Evolutionary conservation across 2,113 vertebrate species (phyloP), one percentile per base, ranked within the genome.

Genomic region (Corythaeola cristata): DNA sequence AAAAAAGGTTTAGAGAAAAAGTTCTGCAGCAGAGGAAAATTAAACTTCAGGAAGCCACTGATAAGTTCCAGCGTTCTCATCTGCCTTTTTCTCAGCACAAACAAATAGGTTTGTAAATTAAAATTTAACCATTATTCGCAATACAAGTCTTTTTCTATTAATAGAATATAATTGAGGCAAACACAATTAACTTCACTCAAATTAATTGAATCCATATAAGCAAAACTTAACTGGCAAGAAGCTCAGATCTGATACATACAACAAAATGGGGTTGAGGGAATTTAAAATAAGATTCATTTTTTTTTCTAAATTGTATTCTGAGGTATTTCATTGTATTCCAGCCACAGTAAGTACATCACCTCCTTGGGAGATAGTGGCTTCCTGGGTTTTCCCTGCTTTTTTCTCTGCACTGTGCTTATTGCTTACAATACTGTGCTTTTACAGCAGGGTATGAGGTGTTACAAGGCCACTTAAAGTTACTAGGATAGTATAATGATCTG

Each of bases 41-140:
- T 58, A 98, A 97, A 85, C 93, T 99, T 68, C 98, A 98, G 95
- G 98, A 99, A 82, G 99, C 98, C n/a, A 99, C 99, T 35, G 98
- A 99, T 88, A 99, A 98, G 75, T 99, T 99, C 91, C 99, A 98
- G 67, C 98, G 97, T 96, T 98, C 97, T 59, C 98, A 99, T 88
- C 86, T 98, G 24, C 98, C 98, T 63, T 97, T 97, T 27, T 98
- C 98, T 82, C 98, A 98, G 75, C 98, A 97, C 76, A 98, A 76
- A 60, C 98, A 97, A 96, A 93, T 97, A 98, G 98, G 99, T 99
- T 85, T 92, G 96, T 94, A 88, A 77, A 83, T 93, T 91, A 53
- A 32, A 90, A 82, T 83, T 59, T 74, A 69, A 74, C 16, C 7
- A 45, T 58, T 93, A 63, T 63, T 93, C 24, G 53, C 49, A 86